Evolutionary conservation across 2,888 invertebrate species (phyloP), one percentile per base, ranked within the genome.

Genomic region (Nemotelus nigrinus): DNA sequence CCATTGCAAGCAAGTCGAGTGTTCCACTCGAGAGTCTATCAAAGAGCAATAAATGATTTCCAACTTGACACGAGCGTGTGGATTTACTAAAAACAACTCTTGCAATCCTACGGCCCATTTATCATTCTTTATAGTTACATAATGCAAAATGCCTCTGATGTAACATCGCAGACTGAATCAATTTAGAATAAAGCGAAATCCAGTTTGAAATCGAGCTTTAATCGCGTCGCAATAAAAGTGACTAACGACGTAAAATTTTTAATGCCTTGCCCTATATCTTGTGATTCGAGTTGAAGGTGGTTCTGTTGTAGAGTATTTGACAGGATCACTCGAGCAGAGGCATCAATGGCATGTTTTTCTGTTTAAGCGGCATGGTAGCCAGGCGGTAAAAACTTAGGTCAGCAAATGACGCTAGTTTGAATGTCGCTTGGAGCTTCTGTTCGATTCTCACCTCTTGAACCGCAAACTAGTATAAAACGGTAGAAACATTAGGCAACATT

Each of bases 381-480:
- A 25, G 25, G 25, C 1, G 25, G 25, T 25, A 25, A 25, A 25
- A 25, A 25, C 25, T 25, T 25, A 25, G 25, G 25, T 25, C 25
- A 25, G 25, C 25, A 25, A 25, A 25, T 25, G 25, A 25, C 25
- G 25, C 25, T 25, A 25, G 25, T 53, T 10, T 6, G 53, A 7
- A 53, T 53, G 3, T 43, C 58, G 57, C 55, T 47, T 71, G 6
- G 43, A 57, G 72, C 72, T 72, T 72, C 72, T 72, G 72, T 72
- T 72, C 58, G 58, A 72, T 72, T 45, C 60, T 72, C 72, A 72
- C 72, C 72, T 72, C 47, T 72, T 72, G 72, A 72, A 72, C 72
- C 25, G 60, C 6, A 25, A 25, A 25, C 25, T 25, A 25, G 4
- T 48, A 60, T 57, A 44, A 58, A 72, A 39, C 57, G 50, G 68